Base-by-base conservation (phyloP, 1,140 invertebrate genomes). In the Hyphantria cunea region DNA sequence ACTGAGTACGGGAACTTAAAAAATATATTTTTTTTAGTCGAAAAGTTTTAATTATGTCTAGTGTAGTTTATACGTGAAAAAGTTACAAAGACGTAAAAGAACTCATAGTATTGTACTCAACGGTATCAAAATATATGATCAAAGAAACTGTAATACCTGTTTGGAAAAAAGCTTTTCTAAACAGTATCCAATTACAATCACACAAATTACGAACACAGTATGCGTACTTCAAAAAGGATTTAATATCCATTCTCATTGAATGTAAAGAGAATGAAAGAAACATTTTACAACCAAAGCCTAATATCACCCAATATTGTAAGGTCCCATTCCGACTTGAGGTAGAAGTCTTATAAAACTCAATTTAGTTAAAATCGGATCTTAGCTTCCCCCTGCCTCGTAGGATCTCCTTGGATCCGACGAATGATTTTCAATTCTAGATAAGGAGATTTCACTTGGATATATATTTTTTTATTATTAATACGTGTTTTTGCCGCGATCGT, bases 401-500 rank as follows among this genome's bases (percentile, higher is more conserved):
- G 65, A 70, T 72, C 68, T 45, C 34, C 53, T 64, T 39, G 66
- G 59, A 65, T 68, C 62, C 64, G 50, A 69, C 61, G 68, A 74
- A 75, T 75, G 75, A 76, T 77, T 78, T 58, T 74, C 71, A 70
- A 80, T 80, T 76, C 75, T 60, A 73, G 74, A 74, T 79, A 76
- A 79, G 69, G 56, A 76, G 74, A 74, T 74, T 79, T 67, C 49
- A 14, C 61, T 45, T 69, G 56, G 53, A 53, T 61, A 53, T 64
- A 64, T 66, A 65, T 67, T 70, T 68, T 66, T 68, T 69, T 68
- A 70, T 70, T 68, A 73, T 72, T 75, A 71, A 70, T 66, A 56
- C 39, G 45, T 63, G 62, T 64, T 49, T 58, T 32, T 47, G 12
- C 10, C 10, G 53, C 17, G 13, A 25, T 25, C 0, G 12, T 9